A percentile compares a stretch with the other conserved stretches of the same genome.
Conservation (phyloP, 2,113 vertebrate species). For the Salvator merianae region DNA sequence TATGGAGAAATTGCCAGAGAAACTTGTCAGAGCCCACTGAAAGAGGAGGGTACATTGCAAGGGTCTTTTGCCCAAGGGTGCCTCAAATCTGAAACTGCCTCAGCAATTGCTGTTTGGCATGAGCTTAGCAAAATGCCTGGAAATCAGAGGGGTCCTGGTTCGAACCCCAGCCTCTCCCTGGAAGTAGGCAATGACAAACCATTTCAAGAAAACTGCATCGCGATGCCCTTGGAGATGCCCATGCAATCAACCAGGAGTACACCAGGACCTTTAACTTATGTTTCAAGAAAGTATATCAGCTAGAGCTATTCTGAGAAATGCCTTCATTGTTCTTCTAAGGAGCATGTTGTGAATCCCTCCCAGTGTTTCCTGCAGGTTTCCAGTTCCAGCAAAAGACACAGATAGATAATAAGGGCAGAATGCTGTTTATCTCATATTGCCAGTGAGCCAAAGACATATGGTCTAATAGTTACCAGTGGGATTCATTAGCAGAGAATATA, state of each 20-base stretch:
- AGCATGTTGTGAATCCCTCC: neutral
- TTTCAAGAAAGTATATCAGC: neutral
- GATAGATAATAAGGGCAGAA: neutral
- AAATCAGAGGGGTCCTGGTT: no score
- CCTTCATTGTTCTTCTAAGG: neutral
- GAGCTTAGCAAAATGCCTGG: no score
- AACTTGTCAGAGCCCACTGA: neutral
- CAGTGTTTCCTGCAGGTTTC: neutral
- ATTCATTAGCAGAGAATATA: constrained; percentile 2
- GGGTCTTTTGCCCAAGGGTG: neutral
- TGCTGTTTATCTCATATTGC: neutral
- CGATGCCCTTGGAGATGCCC: no score
- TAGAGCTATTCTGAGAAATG: neutral
- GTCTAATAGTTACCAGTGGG: neutral
- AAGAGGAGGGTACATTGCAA: neutral
- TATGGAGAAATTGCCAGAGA: neutral
- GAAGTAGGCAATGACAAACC: no score
- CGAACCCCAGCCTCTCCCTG: no score
- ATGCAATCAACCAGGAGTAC: no score
- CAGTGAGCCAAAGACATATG: neutral
- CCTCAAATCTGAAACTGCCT: neutral
- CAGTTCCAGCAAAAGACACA: neutral
- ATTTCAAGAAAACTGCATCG: no score
- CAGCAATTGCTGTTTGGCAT: no score
- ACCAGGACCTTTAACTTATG: neutral